Percentiles rank a stretch among this genome's conserved stretches.
Conservation (phyloP, 2,113 vertebrate genomes). For the Psilopsiagon aymara region DNA sequence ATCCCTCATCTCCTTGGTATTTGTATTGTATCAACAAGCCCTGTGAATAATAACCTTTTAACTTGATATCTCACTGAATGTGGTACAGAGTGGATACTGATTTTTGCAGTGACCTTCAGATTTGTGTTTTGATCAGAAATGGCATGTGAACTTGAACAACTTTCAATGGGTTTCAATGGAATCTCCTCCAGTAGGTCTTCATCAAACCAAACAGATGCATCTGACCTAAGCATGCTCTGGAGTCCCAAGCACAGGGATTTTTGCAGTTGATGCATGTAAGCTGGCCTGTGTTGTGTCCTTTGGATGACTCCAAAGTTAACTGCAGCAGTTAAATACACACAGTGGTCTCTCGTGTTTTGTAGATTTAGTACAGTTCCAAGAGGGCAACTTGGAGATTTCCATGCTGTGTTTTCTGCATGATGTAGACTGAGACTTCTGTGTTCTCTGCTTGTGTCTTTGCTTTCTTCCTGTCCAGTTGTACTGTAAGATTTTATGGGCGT, state of each 20-base stretch:
- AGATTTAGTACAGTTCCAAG: neutral
- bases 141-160: neutral
- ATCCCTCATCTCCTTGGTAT: neutral
- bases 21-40: neutral
- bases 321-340: neutral
- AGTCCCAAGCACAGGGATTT: neutral
- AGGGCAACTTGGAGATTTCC: neutral
- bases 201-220: neutral
- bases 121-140: neutral
- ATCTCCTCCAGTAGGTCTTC: neutral
- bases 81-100: accelerated
- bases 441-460: neutral
- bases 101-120: neutral
- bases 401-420: neutral
- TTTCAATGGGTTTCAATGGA: neutral
- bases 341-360: neutral
- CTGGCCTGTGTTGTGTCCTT: neutral
- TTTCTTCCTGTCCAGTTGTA: neutral
- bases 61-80: neutral
- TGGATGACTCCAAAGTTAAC: neutral
- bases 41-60: neutral
- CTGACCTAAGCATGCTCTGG: neutral
- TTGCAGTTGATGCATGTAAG: neutral
- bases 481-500: neutral
- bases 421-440: neutral